phyloP scores from a whole-genome alignment of 1,140 invertebrate genomes.

The Nautilus pompilius region DNA sequence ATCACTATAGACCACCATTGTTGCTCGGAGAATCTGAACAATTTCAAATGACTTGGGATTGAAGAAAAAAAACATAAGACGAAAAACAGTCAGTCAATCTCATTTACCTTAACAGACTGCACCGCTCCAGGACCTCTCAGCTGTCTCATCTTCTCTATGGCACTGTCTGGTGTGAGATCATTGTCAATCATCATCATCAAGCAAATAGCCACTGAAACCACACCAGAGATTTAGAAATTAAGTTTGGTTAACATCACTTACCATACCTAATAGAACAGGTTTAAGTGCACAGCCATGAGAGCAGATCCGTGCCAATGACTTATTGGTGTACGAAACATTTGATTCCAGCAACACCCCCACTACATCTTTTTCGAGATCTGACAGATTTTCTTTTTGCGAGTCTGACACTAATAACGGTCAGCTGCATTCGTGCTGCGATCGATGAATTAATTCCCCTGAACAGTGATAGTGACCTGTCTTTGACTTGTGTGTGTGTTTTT shows the following conservation, averaged over 20 bases:
- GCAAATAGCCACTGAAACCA: constrained; percentile 38
- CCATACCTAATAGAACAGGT: not conserved
- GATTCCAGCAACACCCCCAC: not conserved
- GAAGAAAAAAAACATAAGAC: constrained; percentile 2
- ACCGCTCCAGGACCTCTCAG: constrained; percentile 38
- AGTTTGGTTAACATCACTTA: not conserved
- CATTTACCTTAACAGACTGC: constrained; percentile 42
- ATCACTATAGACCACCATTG: not conserved
- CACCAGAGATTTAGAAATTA: not conserved
- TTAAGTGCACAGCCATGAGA: not conserved
- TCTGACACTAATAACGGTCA: too few species aligned
- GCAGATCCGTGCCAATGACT: not conserved
- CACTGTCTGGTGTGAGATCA: constrained; percentile 24
- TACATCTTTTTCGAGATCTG: not conserved
- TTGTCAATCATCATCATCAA: constrained; percentile 38
- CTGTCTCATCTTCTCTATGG: constrained; percentile 30
- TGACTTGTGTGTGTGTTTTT: too few species aligned
- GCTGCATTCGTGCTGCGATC: too few species aligned
- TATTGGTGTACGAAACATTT: not conserved
- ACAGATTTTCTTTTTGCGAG: too few species aligned
- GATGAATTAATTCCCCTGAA: too few species aligned
- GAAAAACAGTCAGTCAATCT: not conserved
- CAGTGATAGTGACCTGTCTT: too few species aligned
- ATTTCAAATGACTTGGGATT: not conserved
- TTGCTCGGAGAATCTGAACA: not conserved